Evolutionary conservation across 2,888 invertebrate genomes (phyloP).

Genomic region (Cheilosia vulpina): DNA sequence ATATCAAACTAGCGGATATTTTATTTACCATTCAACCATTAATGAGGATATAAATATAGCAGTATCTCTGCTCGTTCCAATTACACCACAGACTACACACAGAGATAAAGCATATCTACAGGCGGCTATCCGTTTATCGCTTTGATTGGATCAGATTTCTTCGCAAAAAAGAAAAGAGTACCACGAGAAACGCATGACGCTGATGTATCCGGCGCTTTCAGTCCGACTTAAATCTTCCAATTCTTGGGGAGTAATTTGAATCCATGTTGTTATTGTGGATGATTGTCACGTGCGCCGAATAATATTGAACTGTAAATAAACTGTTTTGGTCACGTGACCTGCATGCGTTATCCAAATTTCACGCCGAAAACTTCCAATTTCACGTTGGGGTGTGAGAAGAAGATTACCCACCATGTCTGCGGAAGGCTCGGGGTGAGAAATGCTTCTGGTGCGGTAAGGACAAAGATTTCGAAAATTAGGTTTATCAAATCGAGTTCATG

Average conservation of each 20-base stretch:
- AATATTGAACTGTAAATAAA: conserved; percentile 78
- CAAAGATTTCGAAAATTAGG: conserved; percentile 70
- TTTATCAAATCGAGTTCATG: conserved; percentile 72
- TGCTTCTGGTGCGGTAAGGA: conserved; percentile 58
- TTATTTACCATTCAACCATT: conserved; percentile 32
- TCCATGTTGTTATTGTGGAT: conserved; percentile 55
- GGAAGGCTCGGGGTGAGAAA: conserved; percentile 59
- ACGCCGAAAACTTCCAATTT: conserved; percentile 70
- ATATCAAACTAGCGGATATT: conserved; percentile 2
- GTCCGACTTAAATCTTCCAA: conserved; percentile 46
- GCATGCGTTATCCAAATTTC: conserved; percentile 76
- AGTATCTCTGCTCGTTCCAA: conserved; percentile 3
- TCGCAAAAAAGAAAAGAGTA: conserved; percentile 4
- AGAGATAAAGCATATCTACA: neutral
- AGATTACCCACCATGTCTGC: conserved; percentile 41
- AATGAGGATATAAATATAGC: conserved; percentile 14
- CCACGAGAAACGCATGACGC: neutral
- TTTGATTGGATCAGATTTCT: conserved; percentile 54
- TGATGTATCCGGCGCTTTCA: conserved; percentile 26
- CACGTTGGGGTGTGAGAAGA: conserved; percentile 46
- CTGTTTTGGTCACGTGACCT: conserved; percentile 77
- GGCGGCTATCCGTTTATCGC: conserved; percentile 17
- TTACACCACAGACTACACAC: neutral
- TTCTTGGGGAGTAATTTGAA: conserved; percentile 44
- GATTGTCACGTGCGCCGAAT: conserved; percentile 77